phyloP scores from a whole-genome alignment of 2,888 invertebrate genomes.

The Piscicola geometra region DNA sequence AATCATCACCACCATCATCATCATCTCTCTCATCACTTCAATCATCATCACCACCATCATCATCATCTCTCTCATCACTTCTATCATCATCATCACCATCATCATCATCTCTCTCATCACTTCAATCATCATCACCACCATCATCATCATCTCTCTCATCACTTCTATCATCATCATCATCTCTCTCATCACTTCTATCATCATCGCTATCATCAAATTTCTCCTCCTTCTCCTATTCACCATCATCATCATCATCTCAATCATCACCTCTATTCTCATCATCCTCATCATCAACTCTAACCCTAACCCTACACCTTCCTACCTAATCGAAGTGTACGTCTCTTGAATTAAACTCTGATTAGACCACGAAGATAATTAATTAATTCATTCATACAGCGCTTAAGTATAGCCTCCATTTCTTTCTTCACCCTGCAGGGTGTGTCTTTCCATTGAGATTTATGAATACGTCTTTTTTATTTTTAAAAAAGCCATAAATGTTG shows the following conservation, averaged over 20 bases:
- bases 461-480: no score
- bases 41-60: slow-evolving; percentile 23
- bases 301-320: no score
- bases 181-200: neutral
- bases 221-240: neutral
- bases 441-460: no score
- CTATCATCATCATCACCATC: slow-evolving; percentile 31
- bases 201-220: neutral
- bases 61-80: slow-evolving; percentile 26
- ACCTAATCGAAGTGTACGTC: no score
- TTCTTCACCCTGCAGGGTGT: no score
- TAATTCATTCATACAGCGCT: no score
- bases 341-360: no score
- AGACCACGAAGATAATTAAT: no score
- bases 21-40: slow-evolving; percentile 17
- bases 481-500: no score
- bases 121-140: slow-evolving; percentile 32
- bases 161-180: neutral
- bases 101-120: slow-evolving; percentile 25
- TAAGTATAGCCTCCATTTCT: no score
- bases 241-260: neutral
- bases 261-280: neutral
- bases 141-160: neutral
- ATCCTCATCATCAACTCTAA: neutral
- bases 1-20: slow-evolving; percentile 19